Conservation (phyloP, 2,888 invertebrate genomes). For the Galerucella pusilla region DNA sequence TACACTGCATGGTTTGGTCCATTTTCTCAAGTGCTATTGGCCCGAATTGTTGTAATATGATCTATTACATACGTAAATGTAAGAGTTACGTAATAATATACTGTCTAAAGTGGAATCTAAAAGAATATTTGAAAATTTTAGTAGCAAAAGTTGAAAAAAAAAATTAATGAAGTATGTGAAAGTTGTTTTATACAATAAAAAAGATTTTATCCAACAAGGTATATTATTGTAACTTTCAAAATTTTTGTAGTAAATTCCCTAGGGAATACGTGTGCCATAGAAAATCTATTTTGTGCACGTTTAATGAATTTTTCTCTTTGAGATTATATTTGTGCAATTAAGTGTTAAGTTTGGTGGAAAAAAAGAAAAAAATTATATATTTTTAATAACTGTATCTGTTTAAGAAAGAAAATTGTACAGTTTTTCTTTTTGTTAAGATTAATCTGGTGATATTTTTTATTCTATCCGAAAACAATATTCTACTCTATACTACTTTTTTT, state of each 20-base stretch:
- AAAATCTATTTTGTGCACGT: slow-evolving; percentile 38
- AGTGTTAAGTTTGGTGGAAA: slow-evolving; percentile 49
- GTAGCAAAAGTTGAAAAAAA: not conserved
- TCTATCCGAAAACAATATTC: slow-evolving; percentile 31
- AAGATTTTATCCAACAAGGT: slow-evolving; percentile 15
- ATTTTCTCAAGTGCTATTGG: slow-evolving; percentile 5
- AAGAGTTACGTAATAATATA: slow-evolving; percentile 20
- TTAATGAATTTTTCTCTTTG: slow-evolving; percentile 31
- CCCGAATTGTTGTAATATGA: slow-evolving; percentile 2
- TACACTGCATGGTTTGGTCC: too few species aligned
- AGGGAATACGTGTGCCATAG: slow-evolving; percentile 30
- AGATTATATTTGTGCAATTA: slow-evolving; percentile 49
- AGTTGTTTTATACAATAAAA: slow-evolving; percentile 18
- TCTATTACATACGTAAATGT: slow-evolving; percentile 18
- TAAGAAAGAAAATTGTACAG: slow-evolving; percentile 47
- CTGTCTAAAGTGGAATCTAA: slow-evolving; percentile 6
- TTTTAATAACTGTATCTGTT: slow-evolving; percentile 52
- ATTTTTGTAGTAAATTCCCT: slow-evolving; percentile 29
- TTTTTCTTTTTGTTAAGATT: slow-evolving; percentile 48
- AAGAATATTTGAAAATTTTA: slow-evolving; percentile 9
- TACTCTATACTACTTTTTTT: slow-evolving; percentile 20
- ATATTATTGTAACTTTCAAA: slow-evolving; percentile 23
- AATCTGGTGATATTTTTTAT: slow-evolving; percentile 48
- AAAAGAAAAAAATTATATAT: slow-evolving; percentile 46
- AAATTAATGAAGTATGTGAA: not conserved